Evolutionary conservation across 2,888 invertebrate genomes (phyloP).

Genomic region (Macaria notata): DNA sequence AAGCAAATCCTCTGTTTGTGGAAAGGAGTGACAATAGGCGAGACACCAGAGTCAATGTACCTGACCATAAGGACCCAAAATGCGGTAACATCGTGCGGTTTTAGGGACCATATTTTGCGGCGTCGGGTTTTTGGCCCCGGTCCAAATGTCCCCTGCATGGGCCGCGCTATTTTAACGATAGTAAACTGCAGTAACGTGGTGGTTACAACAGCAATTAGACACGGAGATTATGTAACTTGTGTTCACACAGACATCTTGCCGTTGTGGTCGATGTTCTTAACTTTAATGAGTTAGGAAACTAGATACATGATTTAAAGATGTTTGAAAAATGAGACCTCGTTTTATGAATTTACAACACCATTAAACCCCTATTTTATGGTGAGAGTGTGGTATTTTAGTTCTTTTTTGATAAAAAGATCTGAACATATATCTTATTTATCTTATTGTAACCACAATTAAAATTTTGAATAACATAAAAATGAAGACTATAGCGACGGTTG

Average conservation of each 20-base stretch:
- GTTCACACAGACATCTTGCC: background rate
- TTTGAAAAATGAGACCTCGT: too few relatives aligned
- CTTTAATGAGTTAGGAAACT: too few relatives aligned
- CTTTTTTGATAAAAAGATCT: too few relatives aligned
- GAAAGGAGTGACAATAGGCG: conserved; percentile 9
- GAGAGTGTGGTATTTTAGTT: too few relatives aligned
- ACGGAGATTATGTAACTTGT: conserved; percentile 2
- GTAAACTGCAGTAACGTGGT: conserved; percentile 16
- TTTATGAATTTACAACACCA: too few relatives aligned
- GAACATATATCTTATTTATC: too few relatives aligned
- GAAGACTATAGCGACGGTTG: too few relatives aligned
- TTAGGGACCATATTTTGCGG: conserved; percentile 22
- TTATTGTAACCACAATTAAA: too few relatives aligned
- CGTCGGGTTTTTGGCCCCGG: conserved; percentile 16
- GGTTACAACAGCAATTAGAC: conserved; percentile 13
- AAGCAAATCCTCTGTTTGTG: conserved; percentile 3
- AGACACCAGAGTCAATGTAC: conserved; percentile 7
- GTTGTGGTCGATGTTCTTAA: too few relatives aligned
- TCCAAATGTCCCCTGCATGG: conserved; percentile 16
- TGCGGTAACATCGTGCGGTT: conserved; percentile 17
- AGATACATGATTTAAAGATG: too few relatives aligned
- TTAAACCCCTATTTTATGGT: too few relatives aligned
- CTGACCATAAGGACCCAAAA: conserved; percentile 15
- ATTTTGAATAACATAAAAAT: too few relatives aligned
- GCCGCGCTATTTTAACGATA: conserved; percentile 16